Percentiles rank a stretch among this genome's conserved stretches.
Conservation (phyloP, 2,797 vertebrate genomes). For the Ctenopoma multispine region DNA sequence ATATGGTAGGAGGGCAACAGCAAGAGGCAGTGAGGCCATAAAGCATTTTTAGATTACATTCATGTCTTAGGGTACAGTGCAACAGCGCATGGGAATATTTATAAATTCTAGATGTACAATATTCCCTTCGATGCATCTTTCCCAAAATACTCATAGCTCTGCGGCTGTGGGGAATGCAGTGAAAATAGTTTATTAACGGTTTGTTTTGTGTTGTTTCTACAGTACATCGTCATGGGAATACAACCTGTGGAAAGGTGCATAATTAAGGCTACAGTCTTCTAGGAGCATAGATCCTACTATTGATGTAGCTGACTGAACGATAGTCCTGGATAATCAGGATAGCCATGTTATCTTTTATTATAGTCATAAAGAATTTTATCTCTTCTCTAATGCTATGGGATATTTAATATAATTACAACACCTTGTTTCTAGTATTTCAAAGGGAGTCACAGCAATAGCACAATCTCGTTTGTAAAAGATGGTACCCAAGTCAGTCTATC, state of each 20-base stretch:
- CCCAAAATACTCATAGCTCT: neutral
- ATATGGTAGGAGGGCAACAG: neutral
- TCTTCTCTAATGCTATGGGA: neutral
- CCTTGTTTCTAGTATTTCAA: neutral
- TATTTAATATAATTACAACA: neutral
- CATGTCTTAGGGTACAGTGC: neutral
- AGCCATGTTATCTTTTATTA: slow-evolving; percentile 10
- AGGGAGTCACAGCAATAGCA: neutral
- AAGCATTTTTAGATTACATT: neutral
- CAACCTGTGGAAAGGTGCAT: slow-evolving; percentile 21
- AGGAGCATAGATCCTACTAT: neutral
- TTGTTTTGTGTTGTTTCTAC: slow-evolving; percentile 7
- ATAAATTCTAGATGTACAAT: neutral
- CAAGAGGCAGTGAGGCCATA: neutral
- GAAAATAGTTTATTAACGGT: slow-evolving; percentile 13
- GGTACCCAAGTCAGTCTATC: neutral
- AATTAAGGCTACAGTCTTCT: slow-evolving; percentile 18
- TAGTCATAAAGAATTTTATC: neutral
- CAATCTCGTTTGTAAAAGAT: neutral
- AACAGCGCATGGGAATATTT: neutral
- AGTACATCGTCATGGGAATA: slow-evolving; percentile 1
- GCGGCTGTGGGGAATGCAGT: neutral
- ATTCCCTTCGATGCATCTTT: neutral
- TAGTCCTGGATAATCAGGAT: slow-evolving; percentile 1
- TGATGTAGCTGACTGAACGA: neutral